A percentile compares a stretch with the other conserved stretches of the same genome.
phyloP scores from a whole-genome alignment of 1,140 invertebrate genomes.

The Drosophila parabipectinata region DNA sequence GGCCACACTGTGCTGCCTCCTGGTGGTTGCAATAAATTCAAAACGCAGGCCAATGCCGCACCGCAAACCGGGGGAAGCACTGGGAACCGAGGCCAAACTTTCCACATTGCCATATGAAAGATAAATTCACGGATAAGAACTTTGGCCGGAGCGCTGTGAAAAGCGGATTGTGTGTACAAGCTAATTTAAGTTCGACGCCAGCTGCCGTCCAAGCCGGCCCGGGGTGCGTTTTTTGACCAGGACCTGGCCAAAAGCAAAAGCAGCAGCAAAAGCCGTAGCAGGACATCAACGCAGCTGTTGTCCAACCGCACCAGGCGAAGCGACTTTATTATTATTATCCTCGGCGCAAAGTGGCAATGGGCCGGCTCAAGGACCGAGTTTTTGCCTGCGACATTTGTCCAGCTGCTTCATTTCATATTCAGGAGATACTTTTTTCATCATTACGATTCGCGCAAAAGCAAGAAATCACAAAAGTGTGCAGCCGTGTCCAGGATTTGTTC shows the following conservation, averaged over 20 bases:
- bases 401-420: constrained; percentile 82
- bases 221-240: constrained; percentile 15
- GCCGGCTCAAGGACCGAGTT: constrained; percentile 31
- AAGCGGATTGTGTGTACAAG: constrained; percentile 78
- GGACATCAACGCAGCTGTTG: constrained; percentile 49
- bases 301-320: constrained; percentile 46
- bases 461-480: constrained; percentile 57
- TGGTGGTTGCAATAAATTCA: constrained; percentile 74
- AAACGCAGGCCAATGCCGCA: constrained; percentile 59
- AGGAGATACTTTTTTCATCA: constrained; percentile 70
- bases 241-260: constrained; percentile 15
- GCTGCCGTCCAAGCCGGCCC: constrained; percentile 56
- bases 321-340: constrained; percentile 81
- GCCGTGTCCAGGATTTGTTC: constrained; percentile 12
- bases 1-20: constrained; percentile 20
- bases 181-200: constrained; percentile 82
- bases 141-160: constrained; percentile 60
- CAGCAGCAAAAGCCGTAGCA: constrained; percentile 6
- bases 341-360: constrained; percentile 65
- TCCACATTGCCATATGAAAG: constrained; percentile 76
- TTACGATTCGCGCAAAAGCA: constrained; percentile 57
- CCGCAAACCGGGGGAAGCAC: constrained; percentile 39
- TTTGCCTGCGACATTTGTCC: constrained; percentile 63
- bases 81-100: constrained; percentile 48
- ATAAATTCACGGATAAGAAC: constrained; percentile 81